Evolutionary conservation across 2,113 vertebrate genomes (phyloP).

Genomic region (Bos taurus): ARS-UCD2.0 NC_037340.1:54755501-54756000

Average conservation of each 20-base stretch:
- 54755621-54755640: background rate
- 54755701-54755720: background rate
- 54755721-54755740: background rate
- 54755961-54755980: background rate
- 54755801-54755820: background rate
- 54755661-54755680: background rate
- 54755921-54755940: background rate
- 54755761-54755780: background rate
- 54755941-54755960: background rate
- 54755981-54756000: background rate
- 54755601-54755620: background rate
- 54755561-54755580: fast-evolving
- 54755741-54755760: too few species aligned
- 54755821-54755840: background rate
- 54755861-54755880: background rate
- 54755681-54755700: background rate
- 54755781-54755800: background rate
- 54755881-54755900: background rate
- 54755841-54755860: background rate
- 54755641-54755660: background rate
- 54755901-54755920: background rate
- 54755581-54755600: background rate
- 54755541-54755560: background rate
- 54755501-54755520: background rate
- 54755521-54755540: background rate